Evolutionary conservation across 1,140 invertebrate genomes (phyloP), one percentile per base, ranked within the genome.

Genomic region (Orius insidiosus): DNA sequence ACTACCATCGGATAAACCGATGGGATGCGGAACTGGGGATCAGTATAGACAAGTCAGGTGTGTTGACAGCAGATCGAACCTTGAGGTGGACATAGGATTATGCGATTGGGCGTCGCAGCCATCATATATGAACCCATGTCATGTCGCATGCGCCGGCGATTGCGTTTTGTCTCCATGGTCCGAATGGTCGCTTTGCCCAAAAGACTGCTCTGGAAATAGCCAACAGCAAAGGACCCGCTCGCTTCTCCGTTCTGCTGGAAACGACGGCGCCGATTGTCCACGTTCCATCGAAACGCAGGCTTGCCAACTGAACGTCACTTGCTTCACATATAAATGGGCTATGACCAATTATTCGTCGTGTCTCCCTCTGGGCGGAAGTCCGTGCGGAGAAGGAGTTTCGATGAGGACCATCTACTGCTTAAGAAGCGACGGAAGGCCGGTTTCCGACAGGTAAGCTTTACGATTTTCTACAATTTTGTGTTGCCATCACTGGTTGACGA

Each of bases 111-210:
- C 62, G 0, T 57, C 55, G 1, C 60, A 63, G 45, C 68, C 67
- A 3, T 54, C 62, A 8, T 65, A 64, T 35, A 63, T 67, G 35
- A 63, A 64, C 10, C 56, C 61, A 1, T 77, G 75, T 52, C 66
- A 67, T 33, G 63, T 74, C 11, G 67, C 72, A 2, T 77, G 75
- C 58, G 72, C 73, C n/a, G 68, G 66, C 0, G 72, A 75, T 52
- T 77, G 75, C 57, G 68, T 75, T 3, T 63, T 75, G 37, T 70
- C 68, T 51, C 53, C 66, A 13, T 77, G 72, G 69, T 70, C 68
- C 2, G 66, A 71, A 15, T 74, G 73, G 72, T 70, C 71, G 24
- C 59, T 61, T 10, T 77, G 74, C 49, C 63, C 67, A 50, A 63
- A 68, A 59, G 57, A 56, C 6, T 66, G 64, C 42, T 40, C 52